Evolutionary conservation across 2,113 vertebrate genomes (phyloP), one percentile per base, ranked within the genome.

Genomic region (Eonycteris spelaea): DNA sequence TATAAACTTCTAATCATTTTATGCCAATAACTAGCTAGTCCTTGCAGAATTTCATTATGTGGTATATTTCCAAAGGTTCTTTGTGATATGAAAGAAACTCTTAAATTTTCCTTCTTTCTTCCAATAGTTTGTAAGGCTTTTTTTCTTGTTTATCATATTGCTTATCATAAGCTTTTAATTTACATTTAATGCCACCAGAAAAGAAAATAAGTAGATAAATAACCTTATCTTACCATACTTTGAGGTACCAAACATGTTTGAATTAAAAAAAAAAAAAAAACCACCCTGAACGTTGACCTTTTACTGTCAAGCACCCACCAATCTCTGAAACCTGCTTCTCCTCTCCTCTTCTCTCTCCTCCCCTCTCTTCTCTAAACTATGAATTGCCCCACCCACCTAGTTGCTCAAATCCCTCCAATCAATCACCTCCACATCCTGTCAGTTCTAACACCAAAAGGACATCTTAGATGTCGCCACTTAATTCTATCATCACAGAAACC

Each of bases 101-200:
- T 30, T 67, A 40, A 73, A 59, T 87, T 77, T 92, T 88, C 45
- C 9, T 67, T 74, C 33, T 82, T 87, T 84, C 53, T 78, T 91
- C 15, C 38, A 63, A 30, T 45, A 55, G n/a, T 86, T 88, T 89
- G 65, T 35, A 55, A 43, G 11, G 1, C 2, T 68, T 30, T 87
- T 96, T 85, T 90, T 92, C n/a, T 63, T 68, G 3, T 45, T 0
- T 40, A 68, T 90, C 11, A 75, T 95, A 19, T 80, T 86, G 53
- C 43, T 74, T 57, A 28, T 48, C 26, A 85, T 14, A 74, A 33
- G 91, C 45, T 79, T 94, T 90, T 86, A 83, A 74, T 74, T 96
- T 83, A 74, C 59, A 53, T 91, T 96, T 78, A 79, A 85, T 70
- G 40, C 92, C 74, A 86, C n/a, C 24, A 84, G 75, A 68, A 87